These are phyloP conservation scores for Eurystomus glaucurus DNA, from an alignment of 2,797 vertebrate species.

Conservation along the genomic window DNA sequence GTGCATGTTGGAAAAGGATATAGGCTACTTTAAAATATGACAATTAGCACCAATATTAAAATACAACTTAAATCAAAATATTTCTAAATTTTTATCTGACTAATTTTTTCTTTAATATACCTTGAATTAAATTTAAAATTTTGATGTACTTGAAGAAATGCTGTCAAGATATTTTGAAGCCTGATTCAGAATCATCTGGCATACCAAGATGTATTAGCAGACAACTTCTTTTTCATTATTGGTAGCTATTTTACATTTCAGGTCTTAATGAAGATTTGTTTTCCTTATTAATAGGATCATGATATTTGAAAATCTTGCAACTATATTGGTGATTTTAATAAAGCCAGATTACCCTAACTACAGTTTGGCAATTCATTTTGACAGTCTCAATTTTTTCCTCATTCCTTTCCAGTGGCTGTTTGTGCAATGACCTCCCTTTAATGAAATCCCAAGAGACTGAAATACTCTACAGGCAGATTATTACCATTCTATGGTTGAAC, in stretches of 20 bases:
- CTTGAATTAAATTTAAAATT: background rate
- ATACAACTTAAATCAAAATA: background rate
- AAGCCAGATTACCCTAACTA: background rate
- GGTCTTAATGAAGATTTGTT: background rate
- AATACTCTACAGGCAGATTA: background rate
- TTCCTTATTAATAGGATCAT: background rate
- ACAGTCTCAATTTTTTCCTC: background rate
- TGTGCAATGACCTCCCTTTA: background rate
- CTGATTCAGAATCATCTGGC: background rate
- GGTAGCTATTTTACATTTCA: background rate
- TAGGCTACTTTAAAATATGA: background rate
- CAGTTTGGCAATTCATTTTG: background rate
- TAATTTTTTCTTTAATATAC: background rate
- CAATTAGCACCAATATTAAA: background rate
- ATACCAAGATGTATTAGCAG: background rate
- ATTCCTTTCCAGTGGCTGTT: background rate
- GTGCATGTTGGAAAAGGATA: background rate
- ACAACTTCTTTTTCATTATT: background rate
- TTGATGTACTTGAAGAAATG: background rate
- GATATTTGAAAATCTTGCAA: background rate
- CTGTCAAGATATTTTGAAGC: background rate
- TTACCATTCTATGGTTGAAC: background rate
- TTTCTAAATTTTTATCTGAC: background rate
- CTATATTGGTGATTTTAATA: background rate
- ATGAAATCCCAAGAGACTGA: background rate